Evolutionary conservation across 2,888 invertebrate genomes (phyloP).

Genomic region (Chloroclysta siterata): DNA sequence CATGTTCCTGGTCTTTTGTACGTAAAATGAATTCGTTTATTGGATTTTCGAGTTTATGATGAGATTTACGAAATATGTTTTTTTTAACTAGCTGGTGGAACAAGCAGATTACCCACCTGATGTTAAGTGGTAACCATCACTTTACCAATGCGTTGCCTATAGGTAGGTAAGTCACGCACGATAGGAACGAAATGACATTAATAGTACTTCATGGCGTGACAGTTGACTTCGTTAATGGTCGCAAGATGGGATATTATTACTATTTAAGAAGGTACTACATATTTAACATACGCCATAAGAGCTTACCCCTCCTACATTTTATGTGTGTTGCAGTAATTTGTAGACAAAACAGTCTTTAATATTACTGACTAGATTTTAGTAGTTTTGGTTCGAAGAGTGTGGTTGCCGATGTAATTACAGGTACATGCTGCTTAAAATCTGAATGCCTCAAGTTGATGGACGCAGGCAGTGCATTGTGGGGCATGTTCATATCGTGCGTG

Average conservation of each 20-base stretch:
- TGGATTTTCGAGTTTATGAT: conserved; percentile 10
- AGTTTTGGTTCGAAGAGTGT: no score
- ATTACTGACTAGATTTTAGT: conserved; percentile 12
- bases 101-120: no score
- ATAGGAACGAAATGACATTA: neutral
- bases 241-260: conserved; percentile 31
- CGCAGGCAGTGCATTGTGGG: no score
- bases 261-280: conserved; percentile 37
- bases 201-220: neutral
- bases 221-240: neutral
- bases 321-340: conserved; percentile 29
- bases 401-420: no score
- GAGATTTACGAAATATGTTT: no score
- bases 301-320: conserved; percentile 29
- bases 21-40: conserved; percentile 22
- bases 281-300: conserved; percentile 32
- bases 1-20: conserved; percentile 27
- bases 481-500: no score
- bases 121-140: no score
- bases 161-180: no score
- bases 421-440: no score
- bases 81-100: no score
- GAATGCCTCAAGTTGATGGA: no score
- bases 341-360: conserved; percentile 16
- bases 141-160: no score